Base-by-base conservation (phyloP, 2,113 vertebrate genomes). In the Coturnix japonica region DNA sequence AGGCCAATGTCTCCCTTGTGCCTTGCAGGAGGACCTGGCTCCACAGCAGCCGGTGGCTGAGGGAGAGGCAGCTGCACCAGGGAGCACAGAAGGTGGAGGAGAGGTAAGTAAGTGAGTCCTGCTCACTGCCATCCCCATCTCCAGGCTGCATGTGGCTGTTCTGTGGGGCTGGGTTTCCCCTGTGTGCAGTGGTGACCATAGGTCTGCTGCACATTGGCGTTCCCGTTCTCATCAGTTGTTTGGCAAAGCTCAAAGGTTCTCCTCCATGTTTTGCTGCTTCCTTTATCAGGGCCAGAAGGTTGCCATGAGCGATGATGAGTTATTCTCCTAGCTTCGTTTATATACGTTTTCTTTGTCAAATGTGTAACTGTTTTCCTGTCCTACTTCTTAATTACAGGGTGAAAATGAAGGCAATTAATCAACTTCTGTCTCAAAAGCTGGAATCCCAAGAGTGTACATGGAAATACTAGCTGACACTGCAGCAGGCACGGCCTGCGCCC, bases 11-110 rank as follows among this genome's bases (percentile, higher is more conserved):
- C 54, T 89, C 56, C 5, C 70, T 57, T 86, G 64, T 93, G 69
- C 63, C 89, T 92, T 94, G 59, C 95, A 97, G 97, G 97, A 97
- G 80, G 97, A 97, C 22, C 85, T 97, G 89, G 89, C 71, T 20
- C 44, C 3, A 3, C 90, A 90, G 70, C 94, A 97, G 65, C 92
- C 69, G 4, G 39, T 43, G 51, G 8, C 17, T 30, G 93, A 60
- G 2, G 96, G 94, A 85, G 97, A 96, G 43, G 94, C 89, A 5
- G 64, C 82, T 54, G 89, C 63, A 0, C 92, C 72, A 4, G 74
- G 85, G 8, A 39, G 72, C 64, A 13, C 72, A 20, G 96, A 85
- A 5, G 26, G 60, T 2, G 35, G 64, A 9, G 74, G 54, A 87
- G 92, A 97, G 97, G 97, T 97, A 84, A 96, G 94, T 53, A 26